Conservation (phyloP, 2,113 vertebrate species). For the Hippocampus barbouri region DNA sequence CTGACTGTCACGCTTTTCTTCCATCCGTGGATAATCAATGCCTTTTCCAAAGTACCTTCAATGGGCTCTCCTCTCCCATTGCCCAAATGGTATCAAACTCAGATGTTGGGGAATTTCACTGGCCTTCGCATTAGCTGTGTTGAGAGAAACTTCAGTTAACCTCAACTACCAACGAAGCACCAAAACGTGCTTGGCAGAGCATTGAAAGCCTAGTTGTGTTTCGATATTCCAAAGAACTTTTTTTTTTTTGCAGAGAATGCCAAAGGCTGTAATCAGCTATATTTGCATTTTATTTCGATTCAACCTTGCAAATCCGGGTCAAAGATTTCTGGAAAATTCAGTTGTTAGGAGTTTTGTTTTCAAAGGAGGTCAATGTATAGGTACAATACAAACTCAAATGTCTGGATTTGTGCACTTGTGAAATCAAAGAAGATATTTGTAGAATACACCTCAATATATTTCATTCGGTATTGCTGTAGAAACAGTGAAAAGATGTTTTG, state of each 20-base stretch:
- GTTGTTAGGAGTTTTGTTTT: too few species aligned
- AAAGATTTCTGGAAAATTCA: constrained; percentile 9
- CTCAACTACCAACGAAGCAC: constrained; percentile 39
- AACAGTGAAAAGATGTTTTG: too few species aligned
- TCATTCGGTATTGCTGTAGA: too few species aligned
- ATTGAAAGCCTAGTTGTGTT: constrained; percentile 17
- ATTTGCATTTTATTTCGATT: constrained; percentile 22
- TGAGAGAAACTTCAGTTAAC: constrained; percentile 59
- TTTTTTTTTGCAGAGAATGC: constrained; percentile 8
- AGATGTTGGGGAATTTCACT: constrained; percentile 63
- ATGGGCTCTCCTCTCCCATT: constrained; percentile 44
- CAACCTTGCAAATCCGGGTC: constrained; percentile 9
- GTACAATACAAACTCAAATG: neutral
- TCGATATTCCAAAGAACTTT: neutral
- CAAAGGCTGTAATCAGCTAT: constrained; percentile 11
- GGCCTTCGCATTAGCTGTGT: constrained; percentile 55
- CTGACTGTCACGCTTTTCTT: constrained; percentile 67
- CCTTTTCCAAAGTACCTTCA: constrained; percentile 62
- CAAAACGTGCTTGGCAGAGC: constrained; percentile 16
- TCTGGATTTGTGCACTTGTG: neutral
- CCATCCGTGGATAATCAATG: constrained; percentile 72
- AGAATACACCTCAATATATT: too few species aligned
- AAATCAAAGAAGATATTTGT: too few species aligned
- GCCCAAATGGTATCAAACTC: constrained; percentile 36
- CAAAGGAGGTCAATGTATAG: too few species aligned